Percentiles rank a stretch among this genome's conserved stretches.
phyloP scores from a whole-genome alignment of 2,888 invertebrate species.

The Spilosoma lubricipeda region DNA sequence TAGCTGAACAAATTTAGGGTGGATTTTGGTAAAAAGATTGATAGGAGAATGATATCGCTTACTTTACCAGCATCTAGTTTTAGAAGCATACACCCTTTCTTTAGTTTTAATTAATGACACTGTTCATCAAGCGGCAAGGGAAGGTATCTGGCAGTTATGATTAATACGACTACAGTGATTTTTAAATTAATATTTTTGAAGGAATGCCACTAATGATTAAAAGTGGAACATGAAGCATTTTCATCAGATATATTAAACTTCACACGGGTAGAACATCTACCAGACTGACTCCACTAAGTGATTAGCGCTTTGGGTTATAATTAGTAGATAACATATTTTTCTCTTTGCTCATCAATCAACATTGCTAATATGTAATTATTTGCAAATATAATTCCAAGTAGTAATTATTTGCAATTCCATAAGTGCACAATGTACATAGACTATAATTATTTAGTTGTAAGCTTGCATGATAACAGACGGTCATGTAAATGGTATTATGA shows the following conservation, averaged over 20 bases:
- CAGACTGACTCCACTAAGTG: not conserved
- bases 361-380: not conserved
- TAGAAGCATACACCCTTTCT: no score
- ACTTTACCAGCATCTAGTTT: no score
- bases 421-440: not conserved
- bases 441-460: not conserved
- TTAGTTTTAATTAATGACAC: no score
- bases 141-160: no score
- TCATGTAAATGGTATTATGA: not conserved
- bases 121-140: no score
- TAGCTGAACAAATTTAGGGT: not conserved
- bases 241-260: not conserved
- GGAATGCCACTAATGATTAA: no score
- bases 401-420: not conserved
- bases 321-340: not conserved
- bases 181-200: no score
- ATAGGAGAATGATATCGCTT: no score
- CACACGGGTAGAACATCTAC: not conserved
- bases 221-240: not conserved
- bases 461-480: not conserved
- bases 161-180: no score
- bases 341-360: slow-evolving; percentile 1
- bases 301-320: not conserved
- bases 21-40: not conserved
- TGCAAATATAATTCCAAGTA: not conserved